These are phyloP conservation scores for Sphecodes monilicornis DNA, from an alignment of 2,888 invertebrate genomes.

Conservation along the genomic window DNA sequence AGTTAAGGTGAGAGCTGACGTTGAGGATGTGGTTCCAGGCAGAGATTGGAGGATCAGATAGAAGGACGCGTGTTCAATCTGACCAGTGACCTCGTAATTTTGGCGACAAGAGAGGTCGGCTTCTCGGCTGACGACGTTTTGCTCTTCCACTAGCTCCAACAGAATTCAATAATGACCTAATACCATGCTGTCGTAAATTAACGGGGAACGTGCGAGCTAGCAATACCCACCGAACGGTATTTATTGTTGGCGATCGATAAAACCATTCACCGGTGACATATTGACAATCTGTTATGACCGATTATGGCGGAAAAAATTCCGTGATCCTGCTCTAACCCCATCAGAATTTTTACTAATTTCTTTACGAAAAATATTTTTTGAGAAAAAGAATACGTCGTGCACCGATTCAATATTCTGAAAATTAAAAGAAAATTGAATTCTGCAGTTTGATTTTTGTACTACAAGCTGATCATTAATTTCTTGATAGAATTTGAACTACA, in stretches of 20 bases:
- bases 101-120: slow-evolving; percentile 21
- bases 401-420: background rate
- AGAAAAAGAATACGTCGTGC: no score
- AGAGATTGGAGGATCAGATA: background rate
- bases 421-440: background rate
- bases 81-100: slow-evolving; percentile 39
- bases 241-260: slow-evolving; percentile 77
- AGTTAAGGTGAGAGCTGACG: slow-evolving; percentile 1
- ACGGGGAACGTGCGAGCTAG: slow-evolving; percentile 64
- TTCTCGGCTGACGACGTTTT: slow-evolving; percentile 34
- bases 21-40: slow-evolving; percentile 4
- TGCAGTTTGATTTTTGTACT: background rate
- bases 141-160: slow-evolving; percentile 46
- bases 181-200: slow-evolving; percentile 74
- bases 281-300: slow-evolving; percentile 66
- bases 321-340: background rate
- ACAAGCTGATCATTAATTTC: background rate
- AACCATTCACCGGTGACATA: slow-evolving; percentile 65
- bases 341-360: background rate
- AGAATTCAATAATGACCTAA: slow-evolving; percentile 76
- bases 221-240: slow-evolving; percentile 72
- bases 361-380: no score
- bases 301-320: slow-evolving; percentile 56
- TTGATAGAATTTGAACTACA: background rate
- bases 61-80: slow-evolving; percentile 9